Conservation (phyloP, 2,888 invertebrate genomes). For the Rhodophaea formosa region DNA sequence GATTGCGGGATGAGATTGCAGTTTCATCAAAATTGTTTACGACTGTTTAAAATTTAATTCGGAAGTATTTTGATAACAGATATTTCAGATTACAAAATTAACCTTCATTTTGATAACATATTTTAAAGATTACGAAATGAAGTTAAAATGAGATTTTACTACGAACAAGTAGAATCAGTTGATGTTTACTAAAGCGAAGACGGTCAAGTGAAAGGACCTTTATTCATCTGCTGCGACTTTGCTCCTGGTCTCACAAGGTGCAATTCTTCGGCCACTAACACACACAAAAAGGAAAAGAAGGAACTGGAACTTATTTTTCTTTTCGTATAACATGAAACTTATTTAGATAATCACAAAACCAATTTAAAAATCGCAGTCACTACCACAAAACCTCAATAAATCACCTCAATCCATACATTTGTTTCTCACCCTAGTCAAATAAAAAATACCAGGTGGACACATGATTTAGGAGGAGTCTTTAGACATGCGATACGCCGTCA, state of each 20-base stretch:
- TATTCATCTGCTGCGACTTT: no score
- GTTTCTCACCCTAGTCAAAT: conserved; percentile 52
- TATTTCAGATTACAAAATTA: not conserved
- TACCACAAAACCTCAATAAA: conserved; percentile 38
- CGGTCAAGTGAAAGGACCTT: no score
- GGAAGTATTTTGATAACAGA: conserved; percentile 22
- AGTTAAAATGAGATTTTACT: no score
- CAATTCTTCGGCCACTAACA: no score
- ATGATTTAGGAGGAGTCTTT: conserved; percentile 70
- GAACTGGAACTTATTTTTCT: no score
- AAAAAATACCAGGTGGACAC: conserved; percentile 65
- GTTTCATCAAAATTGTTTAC: conserved; percentile 57
- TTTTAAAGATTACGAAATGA: not conserved
- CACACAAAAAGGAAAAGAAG: no score
- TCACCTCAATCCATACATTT: conserved; percentile 54
- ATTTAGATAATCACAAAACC: not conserved
- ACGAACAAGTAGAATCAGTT: no score
- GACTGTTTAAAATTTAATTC: conserved; percentile 45
- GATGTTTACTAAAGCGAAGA: no score
- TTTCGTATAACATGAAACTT: no score
- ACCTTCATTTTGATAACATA: conserved; percentile 20
- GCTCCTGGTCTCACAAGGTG: no score
- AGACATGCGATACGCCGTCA: conserved; percentile 73
- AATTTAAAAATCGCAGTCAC: not conserved
- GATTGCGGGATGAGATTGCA: conserved; percentile 51